Base-by-base conservation (phyloP, 2,797 vertebrate species). In the Ataeniobius toweri region DNA sequence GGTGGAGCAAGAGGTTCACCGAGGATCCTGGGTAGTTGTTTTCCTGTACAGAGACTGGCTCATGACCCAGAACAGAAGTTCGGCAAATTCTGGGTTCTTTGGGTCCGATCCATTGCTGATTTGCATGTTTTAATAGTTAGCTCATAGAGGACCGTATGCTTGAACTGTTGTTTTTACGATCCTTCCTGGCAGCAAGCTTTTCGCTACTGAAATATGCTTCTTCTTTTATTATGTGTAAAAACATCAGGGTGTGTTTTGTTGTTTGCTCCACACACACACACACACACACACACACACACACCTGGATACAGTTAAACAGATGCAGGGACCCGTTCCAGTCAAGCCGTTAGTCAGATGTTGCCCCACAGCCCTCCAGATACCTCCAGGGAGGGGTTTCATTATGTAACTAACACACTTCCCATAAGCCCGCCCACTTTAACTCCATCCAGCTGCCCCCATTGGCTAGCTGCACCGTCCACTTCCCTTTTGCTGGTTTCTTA, bases 391-490 rank as follows among this genome's bases (percentile, higher is more conserved):
- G 92, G 81, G 87, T 85, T 61, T 78, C 76, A 87, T 96, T 96
- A 94, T 95, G 94, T 95, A 95, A 96, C 92, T 86, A 91, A 93
- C 94, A 95, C 88, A 91, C 75, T 92, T 94, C 86, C 50, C 44
- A n/a, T 70, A 68, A 79, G 55, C 83, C 89, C 88, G 73, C 86
- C 90, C 78, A 53, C 84, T 71, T 70, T 65, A 72, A 51, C 6
- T 76, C 50, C 71, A 67, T 61, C 2, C 63, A 1, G 6, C 36
- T 6, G 0, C 56, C 53, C 71, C 79, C 77, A 95, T 94, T 95
- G 95, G 95, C 61, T 46, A 50, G 12, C 73, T 61, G 48, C 56
- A 2, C 67, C 5, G 55, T 71, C 75, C 83, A 78, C 89, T n/a
- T 79, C 89, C 77, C 67, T 80, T 78, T 5, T 41, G 2, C 89